A percentile compares a stretch with the other conserved stretches of the same genome.
These are phyloP conservation scores for Sphaerophoria taeniata DNA, from an alignment of 2,888 invertebrate genomes.

Conservation along the genomic window DNA sequence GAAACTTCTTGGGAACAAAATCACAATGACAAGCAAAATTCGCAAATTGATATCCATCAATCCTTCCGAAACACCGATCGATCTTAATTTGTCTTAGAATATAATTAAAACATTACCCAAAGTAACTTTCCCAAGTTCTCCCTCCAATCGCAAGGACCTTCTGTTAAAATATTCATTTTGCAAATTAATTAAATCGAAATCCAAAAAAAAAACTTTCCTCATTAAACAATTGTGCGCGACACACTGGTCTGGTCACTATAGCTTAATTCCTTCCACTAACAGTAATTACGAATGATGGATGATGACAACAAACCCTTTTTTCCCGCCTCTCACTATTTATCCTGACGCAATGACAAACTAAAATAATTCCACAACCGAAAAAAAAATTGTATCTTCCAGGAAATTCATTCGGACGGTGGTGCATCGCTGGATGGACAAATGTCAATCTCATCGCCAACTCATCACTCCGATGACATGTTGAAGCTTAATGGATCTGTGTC, in stretches of 20 bases:
- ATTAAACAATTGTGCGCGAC: conserved; percentile 30
- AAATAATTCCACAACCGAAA: neutral
- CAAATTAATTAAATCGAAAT: conserved; percentile 58
- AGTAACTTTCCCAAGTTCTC: neutral
- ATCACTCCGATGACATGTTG: conserved; percentile 80
- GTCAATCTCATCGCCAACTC: conserved; percentile 79
- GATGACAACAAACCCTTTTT: conserved; percentile 58
- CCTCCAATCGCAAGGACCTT: conserved; percentile 14
- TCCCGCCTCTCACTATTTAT: neutral
- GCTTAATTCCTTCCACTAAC: conserved; percentile 20
- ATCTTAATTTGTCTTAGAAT: conserved; percentile 42
- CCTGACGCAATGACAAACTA: neutral
- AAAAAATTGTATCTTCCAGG: conserved; percentile 74
- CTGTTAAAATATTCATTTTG: conserved; percentile 52
- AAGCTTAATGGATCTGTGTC: conserved; percentile 81
- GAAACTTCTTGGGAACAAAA: neutral
- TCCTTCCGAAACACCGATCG: neutral
- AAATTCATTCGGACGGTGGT: conserved; percentile 80
- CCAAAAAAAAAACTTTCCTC: conserved; percentile 63
- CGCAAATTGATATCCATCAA: neutral
- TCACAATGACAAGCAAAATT: neutral
- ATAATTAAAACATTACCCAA: conserved; percentile 50
- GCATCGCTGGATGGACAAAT: conserved; percentile 80
- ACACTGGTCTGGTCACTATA: conserved; percentile 10
- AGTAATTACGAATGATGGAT: conserved; percentile 70